Evolutionary conservation across 2,888 invertebrate genomes (phyloP).

Genomic region (Drosophila acutilabella): DNA sequence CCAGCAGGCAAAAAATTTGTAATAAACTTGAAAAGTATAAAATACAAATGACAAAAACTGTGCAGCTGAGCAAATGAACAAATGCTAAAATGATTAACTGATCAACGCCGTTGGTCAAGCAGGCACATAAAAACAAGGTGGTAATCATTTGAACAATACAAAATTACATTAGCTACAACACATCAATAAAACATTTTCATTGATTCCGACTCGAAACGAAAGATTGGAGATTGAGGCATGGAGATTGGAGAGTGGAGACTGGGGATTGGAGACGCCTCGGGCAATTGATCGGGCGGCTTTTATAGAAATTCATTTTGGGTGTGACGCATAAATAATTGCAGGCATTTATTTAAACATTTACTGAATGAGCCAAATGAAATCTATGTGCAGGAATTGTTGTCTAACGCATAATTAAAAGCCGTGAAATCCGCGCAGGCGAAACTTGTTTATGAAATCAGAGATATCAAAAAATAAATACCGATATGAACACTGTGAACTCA

Average conservation of each 20-base stretch:
- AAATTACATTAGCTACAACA: conserved; percentile 58
- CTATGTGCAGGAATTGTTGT: conserved; percentile 41
- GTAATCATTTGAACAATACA: conserved; percentile 52
- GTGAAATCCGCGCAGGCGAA: conserved; percentile 61
- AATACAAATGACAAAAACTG: conserved; percentile 43
- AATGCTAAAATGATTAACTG: conserved; percentile 20
- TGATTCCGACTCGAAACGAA: conserved; percentile 17
- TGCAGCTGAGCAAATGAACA: conserved; percentile 14
- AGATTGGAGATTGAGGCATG: conserved; percentile 17
- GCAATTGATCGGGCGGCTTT: conserved; percentile 33
- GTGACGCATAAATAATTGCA: conserved; percentile 79
- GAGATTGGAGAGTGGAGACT: conserved; percentile 10
- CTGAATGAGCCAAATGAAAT: conserved; percentile 38
- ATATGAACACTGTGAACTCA: conserved; percentile 40
- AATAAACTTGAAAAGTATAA: conserved; percentile 21
- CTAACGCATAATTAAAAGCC: conserved; percentile 76
- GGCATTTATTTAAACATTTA: conserved; percentile 71
- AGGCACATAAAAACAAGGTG: conserved; percentile 16
- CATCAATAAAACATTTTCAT: conserved; percentile 62
- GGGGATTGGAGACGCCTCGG: conserved; percentile 30
- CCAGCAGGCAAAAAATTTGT: not conserved
- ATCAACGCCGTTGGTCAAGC: not conserved
- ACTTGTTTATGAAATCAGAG: conserved; percentile 69
- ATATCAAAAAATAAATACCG: conserved; percentile 33
- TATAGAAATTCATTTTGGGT: conserved; percentile 66